A percentile compares a stretch with the other conserved stretches of the same genome.
These are phyloP conservation scores for Cantharis rustica DNA, from an alignment of 2,888 invertebrate genomes.

Conservation along the genomic window DNA sequence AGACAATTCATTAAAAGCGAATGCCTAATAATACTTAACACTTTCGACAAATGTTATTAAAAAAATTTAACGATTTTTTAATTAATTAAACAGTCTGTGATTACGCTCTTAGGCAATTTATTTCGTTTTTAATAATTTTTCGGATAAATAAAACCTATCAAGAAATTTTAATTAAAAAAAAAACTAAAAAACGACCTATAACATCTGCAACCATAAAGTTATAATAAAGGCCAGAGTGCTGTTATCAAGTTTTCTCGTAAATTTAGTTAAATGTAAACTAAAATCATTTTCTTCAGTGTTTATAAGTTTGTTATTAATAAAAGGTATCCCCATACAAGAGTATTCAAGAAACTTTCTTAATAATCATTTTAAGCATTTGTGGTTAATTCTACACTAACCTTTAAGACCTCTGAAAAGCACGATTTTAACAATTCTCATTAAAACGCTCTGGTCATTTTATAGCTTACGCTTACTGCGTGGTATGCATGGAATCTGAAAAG, in stretches of 20 bases:
- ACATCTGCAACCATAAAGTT: constrained; percentile 15
- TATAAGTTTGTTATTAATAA: constrained; percentile 4
- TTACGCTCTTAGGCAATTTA: neutral
- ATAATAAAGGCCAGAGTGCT: constrained; percentile 7
- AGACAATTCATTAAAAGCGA: constrained; percentile 15
- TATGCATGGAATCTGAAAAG: constrained; percentile 12
- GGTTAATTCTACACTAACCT: neutral
- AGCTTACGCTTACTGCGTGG: neutral
- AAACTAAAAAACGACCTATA: constrained; percentile 6
- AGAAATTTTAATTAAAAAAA: neutral
- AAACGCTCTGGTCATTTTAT: constrained; percentile 11
- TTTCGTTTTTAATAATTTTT: neutral
- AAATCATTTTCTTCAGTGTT: constrained; percentile 8
- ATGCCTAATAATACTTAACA: constrained; percentile 12
- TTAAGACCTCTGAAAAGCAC: neutral
- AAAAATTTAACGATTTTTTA: neutral
- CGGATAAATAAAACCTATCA: neutral
- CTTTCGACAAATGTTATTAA: neutral
- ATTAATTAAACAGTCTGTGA: neutral
- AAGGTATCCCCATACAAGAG: neutral
- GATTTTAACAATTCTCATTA: constrained; percentile 11
- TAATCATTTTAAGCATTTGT: neutral
- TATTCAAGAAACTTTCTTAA: neutral
- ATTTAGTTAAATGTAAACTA: constrained; percentile 6
- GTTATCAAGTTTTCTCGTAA: constrained; percentile 15